phyloP scores from a whole-genome alignment of 2,113 vertebrate species.

The Centropus unirufus region DNA sequence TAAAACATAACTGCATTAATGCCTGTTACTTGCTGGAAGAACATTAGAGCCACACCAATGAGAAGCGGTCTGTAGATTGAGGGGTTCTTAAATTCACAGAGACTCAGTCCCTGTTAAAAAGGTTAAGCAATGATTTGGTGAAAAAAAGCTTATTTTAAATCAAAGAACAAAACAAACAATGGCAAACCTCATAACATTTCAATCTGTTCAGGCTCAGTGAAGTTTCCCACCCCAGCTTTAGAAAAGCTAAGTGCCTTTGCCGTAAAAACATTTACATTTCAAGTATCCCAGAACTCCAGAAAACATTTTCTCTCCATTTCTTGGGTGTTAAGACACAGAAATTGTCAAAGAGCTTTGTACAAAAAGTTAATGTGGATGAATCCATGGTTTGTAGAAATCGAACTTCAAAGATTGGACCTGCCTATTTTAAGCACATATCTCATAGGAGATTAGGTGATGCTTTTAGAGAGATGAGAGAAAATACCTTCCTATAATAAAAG shows the following conservation, averaged over 20 bases:
- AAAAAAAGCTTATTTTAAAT: not conserved
- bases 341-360: not conserved
- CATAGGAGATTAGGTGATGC: not conserved
- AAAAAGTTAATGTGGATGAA: not conserved
- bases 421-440: not conserved
- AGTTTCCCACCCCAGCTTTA: not conserved
- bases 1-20: conserved; percentile 98
- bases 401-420: not conserved
- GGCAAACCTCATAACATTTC: not conserved
- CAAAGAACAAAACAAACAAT: not conserved
- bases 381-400: not conserved
- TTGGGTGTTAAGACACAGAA: not conserved
- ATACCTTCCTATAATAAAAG: not conserved
- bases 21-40: conserved; percentile 91
- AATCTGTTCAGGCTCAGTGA: not conserved
- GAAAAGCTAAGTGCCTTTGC: not conserved
- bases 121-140: not conserved
- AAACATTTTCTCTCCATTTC: not conserved
- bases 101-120: conserved; percentile 72
- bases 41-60: conserved; percentile 88
- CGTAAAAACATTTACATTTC: not conserved
- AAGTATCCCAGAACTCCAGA: not conserved
- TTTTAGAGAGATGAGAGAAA: not conserved
- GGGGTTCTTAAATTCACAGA: conserved; percentile 80
- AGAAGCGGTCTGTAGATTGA: conserved; percentile 87